A percentile compares a stretch with the other conserved stretches of the same genome.
Conservation (phyloP, 2,113 vertebrate genomes). For the Cervus canadensis region DNA sequence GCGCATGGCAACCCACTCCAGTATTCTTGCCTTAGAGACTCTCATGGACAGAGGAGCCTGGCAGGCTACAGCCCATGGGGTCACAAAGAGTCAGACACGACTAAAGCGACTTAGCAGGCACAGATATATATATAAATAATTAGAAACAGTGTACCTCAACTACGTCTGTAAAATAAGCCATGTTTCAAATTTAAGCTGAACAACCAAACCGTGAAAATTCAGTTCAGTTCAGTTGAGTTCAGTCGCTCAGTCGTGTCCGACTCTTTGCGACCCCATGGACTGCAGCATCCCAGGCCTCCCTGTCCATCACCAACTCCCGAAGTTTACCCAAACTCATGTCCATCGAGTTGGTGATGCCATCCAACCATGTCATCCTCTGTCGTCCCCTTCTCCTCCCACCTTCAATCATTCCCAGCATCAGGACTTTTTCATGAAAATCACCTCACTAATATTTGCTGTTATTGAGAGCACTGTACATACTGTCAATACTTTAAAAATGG, state of each 20-base stretch:
- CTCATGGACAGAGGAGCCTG: not conserved
- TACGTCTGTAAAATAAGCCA: not conserved
- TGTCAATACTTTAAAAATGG: not conserved
- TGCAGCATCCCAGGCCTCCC: not conserved
- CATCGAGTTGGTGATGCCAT: not conserved
- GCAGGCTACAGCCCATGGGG: not conserved
- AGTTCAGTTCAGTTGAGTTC: not conserved
- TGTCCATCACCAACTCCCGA: not conserved
- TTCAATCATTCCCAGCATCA: not conserved
- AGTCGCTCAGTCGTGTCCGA: rapidly evolving
- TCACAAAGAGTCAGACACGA: not conserved
- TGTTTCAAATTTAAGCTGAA: not conserved
- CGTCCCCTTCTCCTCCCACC: not conserved
- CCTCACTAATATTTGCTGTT: not conserved
- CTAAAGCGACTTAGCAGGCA: not conserved
- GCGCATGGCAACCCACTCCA: not conserved
- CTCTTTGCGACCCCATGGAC: not conserved
- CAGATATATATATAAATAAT: not conserved
- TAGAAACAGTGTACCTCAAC: not conserved
- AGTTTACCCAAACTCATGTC: not conserved
- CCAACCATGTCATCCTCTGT: not conserved
- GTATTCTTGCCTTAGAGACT: not conserved
- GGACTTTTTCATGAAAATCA: not conserved
- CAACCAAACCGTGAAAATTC: not conserved
- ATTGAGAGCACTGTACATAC: not conserved